Evolutionary conservation across 1,140 invertebrate species (phyloP).

Genomic region (Pygmarrhopalites habei): DNA sequence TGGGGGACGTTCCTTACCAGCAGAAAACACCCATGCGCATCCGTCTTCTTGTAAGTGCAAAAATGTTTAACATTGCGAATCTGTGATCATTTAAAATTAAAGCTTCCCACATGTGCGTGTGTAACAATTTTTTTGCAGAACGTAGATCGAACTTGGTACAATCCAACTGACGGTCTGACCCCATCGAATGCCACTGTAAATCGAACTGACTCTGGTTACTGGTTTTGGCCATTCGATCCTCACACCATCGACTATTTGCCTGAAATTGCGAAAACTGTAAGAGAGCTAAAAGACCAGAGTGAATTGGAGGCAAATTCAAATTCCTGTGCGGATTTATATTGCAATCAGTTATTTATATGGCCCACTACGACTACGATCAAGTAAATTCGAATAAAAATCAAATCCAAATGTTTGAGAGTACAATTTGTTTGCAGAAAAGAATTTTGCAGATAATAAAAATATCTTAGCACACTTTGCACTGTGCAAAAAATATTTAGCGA

Average conservation of each 20-base stretch:
- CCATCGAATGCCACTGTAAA: background rate
- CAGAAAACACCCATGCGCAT: conserved; percentile 34
- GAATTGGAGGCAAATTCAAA: conserved; percentile 2
- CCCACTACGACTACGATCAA: conserved; percentile 19
- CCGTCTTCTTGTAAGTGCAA: conserved; percentile 21
- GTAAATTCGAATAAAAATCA: no score
- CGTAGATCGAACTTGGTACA: conserved; percentile 7
- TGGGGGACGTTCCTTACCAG: conserved; percentile 30
- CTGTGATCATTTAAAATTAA: no score
- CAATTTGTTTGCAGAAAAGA: background rate
- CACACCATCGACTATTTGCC: conserved; percentile 17
- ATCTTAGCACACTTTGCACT: background rate
- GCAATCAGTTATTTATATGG: conserved; percentile 27
- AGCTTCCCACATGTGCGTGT: no score
- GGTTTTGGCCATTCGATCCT: conserved; percentile 26
- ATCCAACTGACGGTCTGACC: background rate
- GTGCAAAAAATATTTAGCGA: background rate
- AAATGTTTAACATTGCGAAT: no score
- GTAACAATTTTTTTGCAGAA: conserved; percentile 7
- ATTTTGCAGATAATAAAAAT: background rate
- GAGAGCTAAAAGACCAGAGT: background rate
- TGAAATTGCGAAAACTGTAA: conserved; percentile 1
- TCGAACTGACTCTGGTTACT: conserved; percentile 22
- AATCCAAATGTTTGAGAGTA: background rate
- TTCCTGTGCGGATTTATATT: conserved; percentile 20